Evolutionary conservation across 2,113 vertebrate genomes (phyloP).

Genomic region (Piprites chloris): DNA sequence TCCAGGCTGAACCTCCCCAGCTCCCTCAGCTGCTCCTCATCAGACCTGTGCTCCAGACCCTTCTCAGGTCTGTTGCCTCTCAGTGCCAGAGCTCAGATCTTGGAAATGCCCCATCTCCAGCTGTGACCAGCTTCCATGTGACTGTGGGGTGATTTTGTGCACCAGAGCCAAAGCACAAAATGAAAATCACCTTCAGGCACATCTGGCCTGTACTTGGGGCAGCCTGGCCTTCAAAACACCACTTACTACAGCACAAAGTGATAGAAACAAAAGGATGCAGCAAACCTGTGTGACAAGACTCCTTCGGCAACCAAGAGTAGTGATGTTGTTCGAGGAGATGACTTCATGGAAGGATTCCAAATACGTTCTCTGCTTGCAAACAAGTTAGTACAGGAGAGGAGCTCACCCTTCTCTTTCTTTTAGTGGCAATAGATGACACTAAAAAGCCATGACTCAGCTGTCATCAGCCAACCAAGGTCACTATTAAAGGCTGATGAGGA

Average conservation of each 20-base stretch:
- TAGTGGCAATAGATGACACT: not conserved
- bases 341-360: not conserved
- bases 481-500: not conserved
- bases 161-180: not conserved
- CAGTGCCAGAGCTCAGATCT: not conserved
- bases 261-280: not conserved
- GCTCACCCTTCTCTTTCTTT: not conserved
- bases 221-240: not conserved
- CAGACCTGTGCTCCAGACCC: not conserved
- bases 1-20: not conserved
- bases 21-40: not conserved
- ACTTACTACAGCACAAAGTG: not conserved
- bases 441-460: not conserved
- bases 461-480: not conserved
- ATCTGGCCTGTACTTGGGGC: not conserved
- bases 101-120: not conserved
- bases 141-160: not conserved
- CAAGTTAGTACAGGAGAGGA: not conserved
- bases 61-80: not conserved
- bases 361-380: not conserved
- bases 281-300: conserved; percentile 70
- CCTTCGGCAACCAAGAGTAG: not conserved
- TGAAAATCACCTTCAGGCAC: not conserved
- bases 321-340: not conserved
- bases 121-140: too few relatives aligned